Base-by-base conservation (phyloP, 2,888 invertebrate genomes). In the Leucophora obtusa region DNA sequence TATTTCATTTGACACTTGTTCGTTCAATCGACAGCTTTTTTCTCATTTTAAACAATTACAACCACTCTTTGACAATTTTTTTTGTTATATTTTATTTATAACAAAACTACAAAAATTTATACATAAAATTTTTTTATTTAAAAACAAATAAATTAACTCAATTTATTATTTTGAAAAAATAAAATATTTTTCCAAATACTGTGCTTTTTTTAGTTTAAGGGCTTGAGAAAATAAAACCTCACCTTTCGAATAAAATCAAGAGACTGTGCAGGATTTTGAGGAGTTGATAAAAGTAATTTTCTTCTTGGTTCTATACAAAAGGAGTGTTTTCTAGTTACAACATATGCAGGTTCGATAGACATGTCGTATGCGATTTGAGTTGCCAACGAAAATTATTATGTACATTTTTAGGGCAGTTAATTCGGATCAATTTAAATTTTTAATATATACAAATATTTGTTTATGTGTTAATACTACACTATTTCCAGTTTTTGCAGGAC, bases 221-320 rank as follows among this genome's bases (percentile, higher is more conserved):
- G 79, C 77, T 83, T 81, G 62, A 81, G 75, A 83, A 83, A 83
- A 82, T 82, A 84, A 84, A 84, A 84, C 84, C 84, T 84, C 84
- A 84, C 84, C 84, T 83, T 84, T 81, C 84, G 82, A 83, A 83
- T 84, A 84, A 84, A 84, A 83, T 83, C 83, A 83, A 83, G 83
- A 82, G 82, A 83, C 83, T 82, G 77, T 79, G 79, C 79, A 81
- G 79, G 81, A 81, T 79, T 81, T 81, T 60, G 65, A 70, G 73
- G 73, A 81, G 66, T 73, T 71, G 60, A 53, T 65, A 66, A 74
- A 81, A 81, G 81, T 77, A 69, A 81, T 58, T 73, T 81, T 47
- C 28, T 21, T 21, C 6, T 56, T 35, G 71, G 81, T 77, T 56
- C 69, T 66, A 77, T 50, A 50, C 53, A 56, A 73, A 81, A 81